Conservation (phyloP, 2,888 invertebrate species). For the Athalia circularis region DNA sequence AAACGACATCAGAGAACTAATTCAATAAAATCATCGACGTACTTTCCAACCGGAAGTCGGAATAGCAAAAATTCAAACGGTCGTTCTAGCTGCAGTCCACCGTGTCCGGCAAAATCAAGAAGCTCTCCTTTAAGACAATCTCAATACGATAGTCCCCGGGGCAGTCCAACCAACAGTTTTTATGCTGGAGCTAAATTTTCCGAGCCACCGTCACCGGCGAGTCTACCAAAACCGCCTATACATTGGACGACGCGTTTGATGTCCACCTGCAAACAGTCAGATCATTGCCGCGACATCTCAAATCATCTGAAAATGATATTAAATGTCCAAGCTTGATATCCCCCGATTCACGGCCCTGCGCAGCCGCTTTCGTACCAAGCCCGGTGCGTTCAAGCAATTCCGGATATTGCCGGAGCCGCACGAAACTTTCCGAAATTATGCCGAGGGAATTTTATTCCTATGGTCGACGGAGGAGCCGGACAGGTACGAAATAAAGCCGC, state of each 20-base stretch:
- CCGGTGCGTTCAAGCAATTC: slow-evolving; percentile 22
- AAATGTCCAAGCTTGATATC: slow-evolving; percentile 71
- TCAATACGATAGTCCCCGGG: slow-evolving; percentile 63
- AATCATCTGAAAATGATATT: slow-evolving; percentile 69
- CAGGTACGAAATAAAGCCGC: slow-evolving; percentile 40
- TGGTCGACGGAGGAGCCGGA: slow-evolving; percentile 13
- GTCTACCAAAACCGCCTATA: slow-evolving; percentile 86
- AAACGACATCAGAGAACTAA: slow-evolving; percentile 52
- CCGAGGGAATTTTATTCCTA: slow-evolving; percentile 23
- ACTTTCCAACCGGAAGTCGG: slow-evolving; percentile 58
- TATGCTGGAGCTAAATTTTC: slow-evolving; percentile 88
- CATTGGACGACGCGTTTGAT: slow-evolving; percentile 80
- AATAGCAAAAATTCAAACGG: slow-evolving; percentile 54
- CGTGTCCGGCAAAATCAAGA: slow-evolving; percentile 60
- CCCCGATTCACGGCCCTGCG: slow-evolving; percentile 40
- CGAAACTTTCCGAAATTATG: slow-evolving; percentile 27
- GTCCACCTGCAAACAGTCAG: slow-evolving; percentile 60
- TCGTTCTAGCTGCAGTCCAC: slow-evolving; percentile 65
- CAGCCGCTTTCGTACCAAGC: slow-evolving; percentile 21
- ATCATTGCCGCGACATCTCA: slow-evolving; percentile 62
- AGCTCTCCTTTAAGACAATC: slow-evolving; percentile 59
- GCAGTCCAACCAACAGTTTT: slow-evolving; percentile 70
- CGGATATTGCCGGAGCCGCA: slow-evolving; percentile 14
- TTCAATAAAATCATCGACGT: slow-evolving; percentile 62
- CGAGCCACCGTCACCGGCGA: slow-evolving; percentile 86